Evolutionary conservation across 2,113 vertebrate species (phyloP), one percentile per base, ranked within the genome.

Genomic region (Passer montanus): DNA sequence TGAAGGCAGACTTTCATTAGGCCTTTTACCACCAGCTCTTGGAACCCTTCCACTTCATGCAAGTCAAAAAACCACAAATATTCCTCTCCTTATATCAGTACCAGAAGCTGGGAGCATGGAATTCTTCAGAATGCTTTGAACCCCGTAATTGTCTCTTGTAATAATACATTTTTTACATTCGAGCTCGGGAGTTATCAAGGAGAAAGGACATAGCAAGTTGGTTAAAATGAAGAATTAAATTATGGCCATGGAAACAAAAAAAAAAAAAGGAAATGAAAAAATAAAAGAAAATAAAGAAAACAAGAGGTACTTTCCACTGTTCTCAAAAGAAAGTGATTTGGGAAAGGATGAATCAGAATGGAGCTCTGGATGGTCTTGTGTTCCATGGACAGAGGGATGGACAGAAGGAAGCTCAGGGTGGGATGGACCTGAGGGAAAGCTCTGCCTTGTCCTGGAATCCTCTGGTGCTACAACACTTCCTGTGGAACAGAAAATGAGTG

Each of bases 41-140:
- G 98, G 98, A 99, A 72, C 90, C 67, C 68, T 83, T 98, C 98
- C 98, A 98, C 98, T 98, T 98, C 98, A 99, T 99, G 98, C 97
- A 97, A 98, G 98, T 91, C 97, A 97, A 97, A 97, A 98, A 98
- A 97, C 98, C 98, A 97, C 99, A 98, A 97, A 85, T 98, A 98
- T 98, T 98, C 97, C 97, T 98, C 97, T 98, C 97, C 90, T 97
- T 98, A 97, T 98, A 98, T 98, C 89, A 96, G 92, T 82, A 97
- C 98, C 98, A 98, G 98, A 97, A 98, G 96, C 95, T 97, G 93
- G 97, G 94, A 97, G 96, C 91, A 44, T 90, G 97, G 98, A 98
- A 98, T 97, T 96, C 96, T 98, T 97, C 96, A 97, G 91, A 95
- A 96, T 93, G 97, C 97, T 98, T 98, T 98, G 97, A 98, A 97